Conservation (phyloP, 2,113 vertebrate genomes). For the Hymenochirus boettgeri region DNA sequence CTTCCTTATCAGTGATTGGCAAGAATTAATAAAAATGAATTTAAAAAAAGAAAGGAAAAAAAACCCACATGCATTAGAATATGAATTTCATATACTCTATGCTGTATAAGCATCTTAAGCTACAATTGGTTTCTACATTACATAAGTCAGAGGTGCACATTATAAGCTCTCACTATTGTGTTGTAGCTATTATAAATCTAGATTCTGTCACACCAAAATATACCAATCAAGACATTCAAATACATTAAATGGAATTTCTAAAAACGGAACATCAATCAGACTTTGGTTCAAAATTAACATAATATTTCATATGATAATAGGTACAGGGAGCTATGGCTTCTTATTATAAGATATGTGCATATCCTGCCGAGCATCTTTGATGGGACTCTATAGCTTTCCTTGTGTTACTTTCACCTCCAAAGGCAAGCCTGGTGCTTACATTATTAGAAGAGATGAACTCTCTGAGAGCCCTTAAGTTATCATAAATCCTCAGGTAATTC, state of each 20-base stretch:
- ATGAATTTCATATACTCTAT: no score
- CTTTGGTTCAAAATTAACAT: constrained; percentile 10
- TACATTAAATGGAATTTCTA: background rate
- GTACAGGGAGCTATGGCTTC: constrained; percentile 12
- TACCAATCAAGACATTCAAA: background rate
- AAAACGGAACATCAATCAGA: background rate
- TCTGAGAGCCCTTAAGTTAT: constrained; percentile 11
- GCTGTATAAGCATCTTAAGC: no score
- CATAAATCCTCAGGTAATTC: constrained; percentile 18
- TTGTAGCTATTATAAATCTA: background rate
- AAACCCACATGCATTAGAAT: no score
- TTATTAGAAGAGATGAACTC: background rate
- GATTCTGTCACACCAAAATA: background rate
- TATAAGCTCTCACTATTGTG: no score
- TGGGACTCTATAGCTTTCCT: constrained; percentile 4
- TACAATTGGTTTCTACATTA: no score
- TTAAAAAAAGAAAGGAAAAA: no score
- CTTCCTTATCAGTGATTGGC: no score
- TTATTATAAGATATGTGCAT: constrained; percentile 15
- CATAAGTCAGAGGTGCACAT: no score
- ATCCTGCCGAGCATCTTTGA: background rate
- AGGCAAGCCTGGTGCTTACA: background rate
- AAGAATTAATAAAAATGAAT: no score
- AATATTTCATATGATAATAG: constrained; percentile 22
- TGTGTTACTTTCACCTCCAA: constrained; percentile 9